Base-by-base conservation (phyloP, 2,113 vertebrate species). In the Lampris megalopsis region DNA sequence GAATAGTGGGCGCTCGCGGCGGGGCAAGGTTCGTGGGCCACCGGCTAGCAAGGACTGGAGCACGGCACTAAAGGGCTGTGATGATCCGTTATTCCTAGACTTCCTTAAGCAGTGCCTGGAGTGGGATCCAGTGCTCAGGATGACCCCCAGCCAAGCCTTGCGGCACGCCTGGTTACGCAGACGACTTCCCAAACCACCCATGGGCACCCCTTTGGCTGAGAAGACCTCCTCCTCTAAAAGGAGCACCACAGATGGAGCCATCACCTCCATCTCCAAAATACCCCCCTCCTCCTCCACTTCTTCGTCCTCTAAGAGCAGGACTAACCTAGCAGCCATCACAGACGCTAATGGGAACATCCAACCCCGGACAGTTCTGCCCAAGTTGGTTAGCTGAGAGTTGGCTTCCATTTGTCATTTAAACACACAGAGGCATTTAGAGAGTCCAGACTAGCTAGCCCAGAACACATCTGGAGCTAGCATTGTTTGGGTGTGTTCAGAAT, bases 321-420 rank as follows among this genome's bases (percentile, higher is more conserved):
- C 97, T 96, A 99, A 98, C 93, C 89, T 99, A 92, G 94, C 96
- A 56, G 96, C 97, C 71, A 97, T 99, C 89, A 98, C 98, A 0
- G 98, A 99, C 74, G 97, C 98, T 92, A 99, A 99, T 79, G 98
- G 98, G 75, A 99, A 99, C 96, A 96, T 98, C 93, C 98, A 99
- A 92, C 95, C 97, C 63, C 94, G 98, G 94, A 98, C 98, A 79
- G 97, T 98, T 80, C 96, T 99, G 95, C 97, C 98, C 93, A 99
- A 99, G 94, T 95, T 99, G 9, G 97, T 99, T 85, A 99, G 96
- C 94, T 99, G 96, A 95, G 86, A 86, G 69, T 75, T 24, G 24
- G 24, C 24, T 24, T 24, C 24, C 24, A 24, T 24, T 24, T 24
- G 24, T 24, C 24, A 24, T 24, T 24, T 24, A 24, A 24, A 24